Percentiles rank a stretch among this genome's conserved stretches.
phyloP scores from a whole-genome alignment of 2,888 invertebrate genomes.

The Drosophila nr. perissopoda region DNA sequence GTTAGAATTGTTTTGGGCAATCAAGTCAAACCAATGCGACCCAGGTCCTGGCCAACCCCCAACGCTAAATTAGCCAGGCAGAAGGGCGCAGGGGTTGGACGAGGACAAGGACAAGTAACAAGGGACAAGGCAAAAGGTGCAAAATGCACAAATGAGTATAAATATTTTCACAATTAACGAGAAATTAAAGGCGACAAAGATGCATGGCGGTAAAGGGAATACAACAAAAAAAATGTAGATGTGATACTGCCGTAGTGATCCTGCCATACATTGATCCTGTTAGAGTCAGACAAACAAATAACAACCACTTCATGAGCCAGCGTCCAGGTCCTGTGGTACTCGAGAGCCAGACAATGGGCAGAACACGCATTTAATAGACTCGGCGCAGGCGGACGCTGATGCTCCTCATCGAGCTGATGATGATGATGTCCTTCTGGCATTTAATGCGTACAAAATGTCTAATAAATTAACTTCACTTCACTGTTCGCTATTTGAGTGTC shows the following conservation, averaged over 20 bases:
- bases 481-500: conserved; percentile 38
- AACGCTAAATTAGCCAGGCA: conserved; percentile 65
- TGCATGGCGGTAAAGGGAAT: conserved; percentile 43
- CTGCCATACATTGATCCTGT: conserved; percentile 57
- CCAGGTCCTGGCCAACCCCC: conserved; percentile 62
- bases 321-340: conserved; percentile 59
- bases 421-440: conserved; percentile 80
- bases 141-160: conserved; percentile 83
- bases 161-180: conserved; percentile 84
- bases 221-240: conserved; percentile 37
- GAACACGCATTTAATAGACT: conserved; percentile 81
- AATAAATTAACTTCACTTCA: conserved; percentile 83
- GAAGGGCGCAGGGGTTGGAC: conserved; percentile 37
- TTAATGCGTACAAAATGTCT: conserved; percentile 80
- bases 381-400: conserved; percentile 37
- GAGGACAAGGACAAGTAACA: conserved; percentile 4
- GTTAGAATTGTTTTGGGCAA: conserved; percentile 78
- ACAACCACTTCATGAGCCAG: conserved; percentile 69
- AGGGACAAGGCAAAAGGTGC: conserved; percentile 73
- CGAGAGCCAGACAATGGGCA: conserved; percentile 70
- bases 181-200: conserved; percentile 82
- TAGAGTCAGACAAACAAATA: conserved; percentile 69
- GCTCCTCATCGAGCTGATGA: conserved; percentile 57
- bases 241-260: conserved; percentile 57
- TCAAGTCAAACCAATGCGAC: conserved; percentile 66